Conservation (phyloP, 2,888 invertebrate genomes). For the Cabera pusaria region DNA sequence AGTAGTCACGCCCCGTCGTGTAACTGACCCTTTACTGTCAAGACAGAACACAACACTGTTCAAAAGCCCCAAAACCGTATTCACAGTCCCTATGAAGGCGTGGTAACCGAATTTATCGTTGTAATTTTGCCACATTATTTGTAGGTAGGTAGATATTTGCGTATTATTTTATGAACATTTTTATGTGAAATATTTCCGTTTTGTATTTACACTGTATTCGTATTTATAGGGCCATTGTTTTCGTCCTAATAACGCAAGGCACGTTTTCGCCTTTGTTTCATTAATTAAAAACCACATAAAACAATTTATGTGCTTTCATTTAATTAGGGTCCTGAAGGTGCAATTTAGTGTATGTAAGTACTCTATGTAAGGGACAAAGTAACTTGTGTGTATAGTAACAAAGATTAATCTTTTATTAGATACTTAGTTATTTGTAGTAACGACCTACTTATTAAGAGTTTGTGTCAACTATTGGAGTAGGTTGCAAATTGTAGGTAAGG, state of each 20-base stretch:
- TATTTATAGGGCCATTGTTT: slow-evolving; percentile 35
- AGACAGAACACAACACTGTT: slow-evolving; percentile 2
- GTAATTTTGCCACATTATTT: slow-evolving; percentile 54
- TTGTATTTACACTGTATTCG: slow-evolving; percentile 35
- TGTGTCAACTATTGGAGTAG: too few species aligned
- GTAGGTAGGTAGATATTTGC: too few species aligned
- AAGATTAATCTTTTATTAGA: too few species aligned
- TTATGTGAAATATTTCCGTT: slow-evolving; percentile 45
- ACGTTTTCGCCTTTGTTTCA: slow-evolving; percentile 29
- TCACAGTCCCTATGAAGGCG: slow-evolving; percentile 33
- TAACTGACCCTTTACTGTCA: slow-evolving; percentile 3
- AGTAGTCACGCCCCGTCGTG: too few species aligned
- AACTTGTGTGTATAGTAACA: too few species aligned
- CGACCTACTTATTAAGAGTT: too few species aligned
- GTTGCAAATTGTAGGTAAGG: too few species aligned
- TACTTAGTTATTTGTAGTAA: too few species aligned
- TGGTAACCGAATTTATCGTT: slow-evolving; percentile 54
- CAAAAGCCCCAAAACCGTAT: slow-evolving; percentile 2
- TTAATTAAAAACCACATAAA: slow-evolving; percentile 32
- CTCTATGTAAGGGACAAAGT: slow-evolving; percentile 4
- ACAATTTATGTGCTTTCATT: slow-evolving; percentile 28
- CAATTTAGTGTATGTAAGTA: slow-evolving; percentile 7
- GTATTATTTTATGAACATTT: slow-evolving; percentile 51
- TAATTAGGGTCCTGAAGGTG: slow-evolving; percentile 24
- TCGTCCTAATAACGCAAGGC: slow-evolving; percentile 26